These are phyloP conservation scores for Ips typographus DNA, from an alignment of 1,140 invertebrate species.

Conservation along the genomic window DNA sequence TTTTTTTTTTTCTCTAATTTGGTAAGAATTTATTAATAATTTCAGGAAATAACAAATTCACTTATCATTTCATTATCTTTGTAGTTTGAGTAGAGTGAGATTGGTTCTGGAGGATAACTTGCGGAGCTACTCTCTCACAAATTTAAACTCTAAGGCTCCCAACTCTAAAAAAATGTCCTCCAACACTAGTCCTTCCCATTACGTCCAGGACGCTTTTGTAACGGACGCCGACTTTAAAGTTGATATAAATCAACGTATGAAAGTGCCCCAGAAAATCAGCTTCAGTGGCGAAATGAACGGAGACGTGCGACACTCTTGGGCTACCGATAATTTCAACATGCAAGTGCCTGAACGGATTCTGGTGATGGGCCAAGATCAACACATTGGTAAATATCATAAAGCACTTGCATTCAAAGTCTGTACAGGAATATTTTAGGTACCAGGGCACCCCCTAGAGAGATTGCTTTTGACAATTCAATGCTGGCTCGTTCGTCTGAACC, in stretches of 20 bases:
- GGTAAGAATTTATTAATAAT: no score
- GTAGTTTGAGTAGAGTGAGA: no score
- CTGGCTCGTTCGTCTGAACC: slow-evolving; percentile 66
- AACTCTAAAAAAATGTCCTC: slow-evolving; percentile 43
- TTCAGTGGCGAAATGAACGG: slow-evolving; percentile 62
- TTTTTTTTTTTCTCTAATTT: no score
- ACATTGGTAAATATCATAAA: slow-evolving; percentile 57
- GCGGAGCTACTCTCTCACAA: no score
- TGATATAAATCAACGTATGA: slow-evolving; percentile 77
- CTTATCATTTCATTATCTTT: no score
- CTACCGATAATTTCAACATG: slow-evolving; percentile 79
- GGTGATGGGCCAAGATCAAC: slow-evolving; percentile 81
- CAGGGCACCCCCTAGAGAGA: slow-evolving; percentile 78
- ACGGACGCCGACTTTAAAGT: slow-evolving; percentile 71
- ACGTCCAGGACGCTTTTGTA: slow-evolving; percentile 61
- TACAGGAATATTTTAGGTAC: slow-evolving; percentile 57
- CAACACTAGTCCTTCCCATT: slow-evolving; percentile 44
- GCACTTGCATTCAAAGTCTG: slow-evolving; percentile 1
- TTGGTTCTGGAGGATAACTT: no score
- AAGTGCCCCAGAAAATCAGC: slow-evolving; percentile 74
- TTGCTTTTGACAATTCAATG: slow-evolving; percentile 78
- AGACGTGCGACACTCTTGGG: slow-evolving; percentile 65
- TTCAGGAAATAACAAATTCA: no score
- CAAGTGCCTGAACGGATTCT: slow-evolving; percentile 88
- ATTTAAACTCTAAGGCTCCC: no score